phyloP scores from a whole-genome alignment of 2,113 vertebrate genomes.

The Lycaon pictus region DNA sequence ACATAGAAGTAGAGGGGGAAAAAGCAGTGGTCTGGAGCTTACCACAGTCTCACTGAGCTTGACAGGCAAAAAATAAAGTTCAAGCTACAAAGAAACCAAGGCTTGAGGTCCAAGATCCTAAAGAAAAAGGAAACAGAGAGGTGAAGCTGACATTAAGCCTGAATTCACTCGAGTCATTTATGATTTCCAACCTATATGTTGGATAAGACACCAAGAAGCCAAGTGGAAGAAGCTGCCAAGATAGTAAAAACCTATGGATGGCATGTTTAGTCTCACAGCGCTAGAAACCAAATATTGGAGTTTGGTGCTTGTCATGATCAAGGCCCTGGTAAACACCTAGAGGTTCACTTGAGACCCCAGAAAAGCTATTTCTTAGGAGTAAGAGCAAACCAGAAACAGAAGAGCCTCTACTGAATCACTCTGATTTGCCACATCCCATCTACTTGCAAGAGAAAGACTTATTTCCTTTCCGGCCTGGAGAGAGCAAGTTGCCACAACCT shows the following conservation, averaged over 20 bases:
- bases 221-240: background rate
- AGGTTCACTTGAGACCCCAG: background rate
- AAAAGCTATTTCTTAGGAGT: background rate
- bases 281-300: background rate
- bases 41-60: background rate
- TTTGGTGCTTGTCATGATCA: too few relatives aligned
- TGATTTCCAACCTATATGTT: background rate
- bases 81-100: background rate
- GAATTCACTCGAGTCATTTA: background rate
- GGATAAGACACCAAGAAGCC: background rate
- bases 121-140: background rate
- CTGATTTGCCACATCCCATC: background rate
- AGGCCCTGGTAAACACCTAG: background rate
- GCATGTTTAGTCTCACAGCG: background rate
- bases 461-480: background rate
- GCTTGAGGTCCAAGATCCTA: background rate
- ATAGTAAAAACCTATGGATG: background rate
- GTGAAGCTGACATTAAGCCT: background rate
- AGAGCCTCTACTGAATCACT: background rate
- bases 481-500: slow-evolving; percentile 84
- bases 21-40: background rate
- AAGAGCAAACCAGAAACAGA: background rate
- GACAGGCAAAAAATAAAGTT: background rate
- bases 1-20: fast-evolving
- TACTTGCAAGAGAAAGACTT: background rate